A percentile compares a stretch with the other conserved stretches of the same genome.
Conservation (phyloP, 2,797 vertebrate genomes). For the Synanceia verrucosa region DNA sequence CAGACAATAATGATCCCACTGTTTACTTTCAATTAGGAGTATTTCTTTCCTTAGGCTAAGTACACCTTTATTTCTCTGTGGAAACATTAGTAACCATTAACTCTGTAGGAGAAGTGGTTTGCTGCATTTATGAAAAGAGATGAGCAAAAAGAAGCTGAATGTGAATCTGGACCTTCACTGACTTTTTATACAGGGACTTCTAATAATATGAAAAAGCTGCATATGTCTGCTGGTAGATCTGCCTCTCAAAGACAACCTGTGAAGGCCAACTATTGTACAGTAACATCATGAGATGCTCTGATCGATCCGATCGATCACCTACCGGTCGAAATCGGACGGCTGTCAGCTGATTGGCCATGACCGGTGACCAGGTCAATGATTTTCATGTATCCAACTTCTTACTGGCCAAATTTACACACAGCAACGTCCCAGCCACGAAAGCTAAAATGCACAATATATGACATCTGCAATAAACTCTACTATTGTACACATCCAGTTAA, state of each 20-base stretch:
- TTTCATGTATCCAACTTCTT: neutral
- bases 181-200: neutral
- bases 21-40: slow-evolving; percentile 69
- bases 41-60: slow-evolving; percentile 54
- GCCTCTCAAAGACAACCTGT: neutral
- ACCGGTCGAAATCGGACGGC: neutral
- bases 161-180: slow-evolving; percentile 1
- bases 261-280: neutral
- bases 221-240: slow-evolving; percentile 7
- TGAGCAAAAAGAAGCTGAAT: slow-evolving; percentile 9
- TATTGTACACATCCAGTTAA: neutral
- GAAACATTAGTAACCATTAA: slow-evolving; percentile 51
- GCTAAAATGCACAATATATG: too few species aligned
- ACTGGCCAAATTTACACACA: neutral
- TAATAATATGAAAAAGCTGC: slow-evolving; percentile 15
- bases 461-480: neutral
- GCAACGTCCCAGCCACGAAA: too few species aligned
- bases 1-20: slow-evolving; percentile 53
- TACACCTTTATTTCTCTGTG: slow-evolving; percentile 62
- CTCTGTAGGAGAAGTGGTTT: neutral
- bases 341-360: neutral
- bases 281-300: neutral
- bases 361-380: neutral
- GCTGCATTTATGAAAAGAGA: slow-evolving; percentile 18
- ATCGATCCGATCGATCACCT: neutral